Conservation (phyloP, 2,888 invertebrate species). For the Kuschelorhynchus macadamiae region DNA sequence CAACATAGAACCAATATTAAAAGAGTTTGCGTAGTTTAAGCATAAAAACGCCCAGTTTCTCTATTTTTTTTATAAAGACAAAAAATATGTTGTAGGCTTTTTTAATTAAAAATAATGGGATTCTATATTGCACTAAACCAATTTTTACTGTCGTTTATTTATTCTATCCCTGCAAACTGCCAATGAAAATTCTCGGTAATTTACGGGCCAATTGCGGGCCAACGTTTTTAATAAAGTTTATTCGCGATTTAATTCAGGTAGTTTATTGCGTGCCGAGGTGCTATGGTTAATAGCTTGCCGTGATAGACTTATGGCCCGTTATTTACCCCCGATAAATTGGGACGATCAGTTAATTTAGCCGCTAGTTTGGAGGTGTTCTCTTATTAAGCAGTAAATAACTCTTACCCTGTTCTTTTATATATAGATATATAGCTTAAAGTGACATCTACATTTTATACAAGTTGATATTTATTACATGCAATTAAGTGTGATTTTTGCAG, state of each 20-base stretch:
- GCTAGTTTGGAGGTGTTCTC: constrained; percentile 56
- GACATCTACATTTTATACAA: neutral
- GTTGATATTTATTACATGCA: neutral
- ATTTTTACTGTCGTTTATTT: constrained; percentile 32
- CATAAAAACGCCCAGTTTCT: too few relatives aligned
- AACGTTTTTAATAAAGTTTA: constrained; percentile 57
- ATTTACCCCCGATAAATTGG: constrained; percentile 67
- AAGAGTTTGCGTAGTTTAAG: too few relatives aligned
- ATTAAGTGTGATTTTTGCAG: too few relatives aligned
- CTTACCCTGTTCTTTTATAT: constrained; percentile 27
- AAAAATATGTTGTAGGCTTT: too few relatives aligned
- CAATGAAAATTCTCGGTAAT: constrained; percentile 42
- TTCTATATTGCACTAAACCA: too few relatives aligned
- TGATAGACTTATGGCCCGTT: constrained; percentile 69
- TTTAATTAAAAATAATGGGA: too few relatives aligned
- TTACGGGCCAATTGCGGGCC: constrained; percentile 46
- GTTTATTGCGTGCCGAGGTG: constrained; percentile 50
- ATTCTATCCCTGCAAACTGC: constrained; percentile 22
- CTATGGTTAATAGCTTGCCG: constrained; percentile 56
- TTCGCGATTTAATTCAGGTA: constrained; percentile 55
- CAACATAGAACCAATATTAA: too few relatives aligned
- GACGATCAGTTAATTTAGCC: constrained; percentile 68
- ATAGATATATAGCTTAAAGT: neutral
- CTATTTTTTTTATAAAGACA: too few relatives aligned
- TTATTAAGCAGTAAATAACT: constrained; percentile 61